Percentiles rank a stretch among this genome's conserved stretches.
phyloP scores from a whole-genome alignment of 2,797 vertebrate species.

The Nyctibius grandis region DNA sequence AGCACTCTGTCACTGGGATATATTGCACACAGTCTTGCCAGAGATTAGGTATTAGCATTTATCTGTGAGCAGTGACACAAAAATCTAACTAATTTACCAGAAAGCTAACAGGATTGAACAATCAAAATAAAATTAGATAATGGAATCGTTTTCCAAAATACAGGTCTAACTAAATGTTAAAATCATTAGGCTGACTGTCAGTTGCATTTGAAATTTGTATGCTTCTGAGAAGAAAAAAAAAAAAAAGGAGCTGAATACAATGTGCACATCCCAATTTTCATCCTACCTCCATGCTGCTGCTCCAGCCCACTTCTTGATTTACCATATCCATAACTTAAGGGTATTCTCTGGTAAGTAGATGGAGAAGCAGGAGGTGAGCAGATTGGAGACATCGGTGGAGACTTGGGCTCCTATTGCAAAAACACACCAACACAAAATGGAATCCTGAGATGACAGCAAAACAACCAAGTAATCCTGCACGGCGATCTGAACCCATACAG shows the following conservation, averaged over 20 bases:
- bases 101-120: neutral
- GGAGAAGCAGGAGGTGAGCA: slow-evolving; percentile 86
- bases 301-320: slow-evolving; percentile 81
- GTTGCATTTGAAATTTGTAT: slow-evolving; percentile 10
- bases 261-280: neutral
- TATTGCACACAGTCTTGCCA: neutral
- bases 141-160: slow-evolving; percentile 14
- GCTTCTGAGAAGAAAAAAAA: neutral
- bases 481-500: rapidly evolving
- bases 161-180: slow-evolving; percentile 35
- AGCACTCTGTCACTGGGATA: neutral
- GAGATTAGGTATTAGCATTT: neutral
- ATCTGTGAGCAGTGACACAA: slow-evolving; percentile 15
- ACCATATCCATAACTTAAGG: slow-evolving; percentile 74
- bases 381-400: slow-evolving; percentile 78
- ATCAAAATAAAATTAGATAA: slow-evolving; percentile 26
- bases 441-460: slow-evolving; percentile 6
- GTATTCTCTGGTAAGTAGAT: slow-evolving; percentile 73
- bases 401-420: slow-evolving; percentile 80
- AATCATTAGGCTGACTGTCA: slow-evolving; percentile 9
- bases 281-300: slow-evolving; percentile 79
- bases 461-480: neutral
- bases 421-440: slow-evolving; percentile 49
- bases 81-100: slow-evolving; percentile 33
- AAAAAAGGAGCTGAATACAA: neutral